Evolutionary conservation across 2,113 vertebrate genomes (phyloP), one percentile per base, ranked within the genome.

Genomic region (Gracilinanus agilis): DNA sequence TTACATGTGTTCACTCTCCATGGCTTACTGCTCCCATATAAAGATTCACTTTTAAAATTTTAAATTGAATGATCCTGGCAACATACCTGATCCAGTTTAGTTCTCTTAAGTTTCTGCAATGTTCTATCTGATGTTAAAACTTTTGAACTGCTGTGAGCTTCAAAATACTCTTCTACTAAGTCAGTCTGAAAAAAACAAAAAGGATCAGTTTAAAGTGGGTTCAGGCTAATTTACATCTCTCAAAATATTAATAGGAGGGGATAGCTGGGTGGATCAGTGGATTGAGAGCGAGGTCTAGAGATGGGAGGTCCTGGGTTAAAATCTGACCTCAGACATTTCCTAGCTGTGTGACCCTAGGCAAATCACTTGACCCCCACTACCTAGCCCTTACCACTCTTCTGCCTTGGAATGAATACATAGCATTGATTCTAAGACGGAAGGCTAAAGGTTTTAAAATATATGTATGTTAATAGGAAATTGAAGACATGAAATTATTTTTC

Each of bases 101-200:
- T 99, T 34, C 98, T 99, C 96, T 97, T 98, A 55, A 99, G 95
- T 94, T 99, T 99, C 98, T 99, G 99, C 3, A 99, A 98, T 0
- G 99, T 99, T 97, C 99, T 98, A 95, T 99, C 99, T 0, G 99
- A 99, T 0, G 99, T 99, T 96, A 99, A 96, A 54, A 99, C 99
- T 97, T 99, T 99, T 34, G 99, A 99, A 98, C 98, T 99, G 97
- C 99, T 99, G 27, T 99, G 99, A 95, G 99, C 99, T 97, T 99
- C 99, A 95, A 99, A 99, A 96, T 99, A 99, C 90, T 99, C 99
- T 97, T 99, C 99, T 44, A 99, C 98, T 97, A 99, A 98, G 95
- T 97, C 99, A 97, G 96, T 98, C 99, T 99, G 95, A 55, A 98
- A 98, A 92, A 9, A 3, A 1, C 1, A 96, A 8, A 97, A 49